These are phyloP conservation scores for Rhorus exstirpatorius DNA, from an alignment of 2,888 invertebrate species.

Conservation along the genomic window DNA sequence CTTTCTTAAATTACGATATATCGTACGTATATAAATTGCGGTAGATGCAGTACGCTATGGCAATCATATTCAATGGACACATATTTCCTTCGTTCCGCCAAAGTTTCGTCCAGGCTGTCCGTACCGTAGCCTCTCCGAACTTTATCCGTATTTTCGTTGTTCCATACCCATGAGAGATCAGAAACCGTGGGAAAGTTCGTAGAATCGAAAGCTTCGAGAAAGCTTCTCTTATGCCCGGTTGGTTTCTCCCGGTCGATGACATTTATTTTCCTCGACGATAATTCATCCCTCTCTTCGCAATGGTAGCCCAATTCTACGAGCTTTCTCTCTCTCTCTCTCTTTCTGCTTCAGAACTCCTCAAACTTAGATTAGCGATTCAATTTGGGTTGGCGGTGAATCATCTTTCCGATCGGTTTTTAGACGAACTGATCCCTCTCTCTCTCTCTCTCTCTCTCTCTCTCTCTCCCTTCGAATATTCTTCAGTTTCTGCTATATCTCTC, in stretches of 20 bases:
- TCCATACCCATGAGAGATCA: conserved; percentile 24
- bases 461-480: conserved; percentile 23
- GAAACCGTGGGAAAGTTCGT: conserved; percentile 72
- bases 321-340: conserved; percentile 37
- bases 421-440: conserved; percentile 68
- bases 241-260: conserved; percentile 72
- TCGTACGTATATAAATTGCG: too few species aligned
- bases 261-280: conserved; percentile 78
- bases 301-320: conserved; percentile 6
- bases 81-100: conserved; percentile 14
- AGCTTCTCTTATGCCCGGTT: conserved; percentile 40
- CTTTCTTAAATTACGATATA: too few species aligned
- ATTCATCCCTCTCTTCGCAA: conserved; percentile 71
- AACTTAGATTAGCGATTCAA: conserved; percentile 83
- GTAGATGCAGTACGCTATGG: neutral
- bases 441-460: conserved; percentile 16
- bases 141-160: conserved; percentile 21
- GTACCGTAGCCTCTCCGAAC: neutral
- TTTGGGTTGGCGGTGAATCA: conserved; percentile 79
- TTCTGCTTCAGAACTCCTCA: conserved; percentile 76
- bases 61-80: conserved; percentile 2
- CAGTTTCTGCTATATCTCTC: conserved; percentile 16
- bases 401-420: conserved; percentile 79
- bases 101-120: conserved; percentile 14
- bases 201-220: conserved; percentile 69